Evolutionary conservation across 2,113 vertebrate species (phyloP).

Genomic region (Syngnathoides biaculeatus): DNA sequence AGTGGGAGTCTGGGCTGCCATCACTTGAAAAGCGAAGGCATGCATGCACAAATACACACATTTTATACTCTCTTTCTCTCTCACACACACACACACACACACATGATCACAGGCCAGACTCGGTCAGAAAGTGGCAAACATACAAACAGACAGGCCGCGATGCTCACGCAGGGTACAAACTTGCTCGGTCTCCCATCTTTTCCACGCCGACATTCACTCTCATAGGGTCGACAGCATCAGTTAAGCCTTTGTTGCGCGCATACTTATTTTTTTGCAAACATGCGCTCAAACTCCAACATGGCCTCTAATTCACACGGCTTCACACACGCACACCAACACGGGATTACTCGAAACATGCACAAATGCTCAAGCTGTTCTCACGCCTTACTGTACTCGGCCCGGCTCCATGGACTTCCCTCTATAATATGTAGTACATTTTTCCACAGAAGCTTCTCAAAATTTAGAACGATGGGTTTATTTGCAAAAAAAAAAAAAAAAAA

Average conservation of each 20-base stretch:
- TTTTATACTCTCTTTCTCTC: conserved; percentile 30
- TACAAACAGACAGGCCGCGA: conserved; percentile 38
- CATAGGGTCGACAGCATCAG: conserved; percentile 1
- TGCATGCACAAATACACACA: conserved; percentile 33
- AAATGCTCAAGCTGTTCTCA: conserved; percentile 12
- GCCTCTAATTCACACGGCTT: conserved; percentile 3
- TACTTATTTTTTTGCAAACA: conserved; percentile 39
- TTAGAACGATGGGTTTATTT: not conserved
- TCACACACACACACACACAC: conserved; percentile 23
- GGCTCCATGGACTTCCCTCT: not conserved
- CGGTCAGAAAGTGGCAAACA: conserved; percentile 48
- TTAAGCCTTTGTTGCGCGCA: conserved; percentile 25
- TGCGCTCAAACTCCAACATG: conserved; percentile 13
- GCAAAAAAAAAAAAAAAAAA: too few species aligned
- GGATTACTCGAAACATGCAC: conserved; percentile 40
- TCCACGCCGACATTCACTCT: conserved; percentile 8
- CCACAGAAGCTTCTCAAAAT: not conserved
- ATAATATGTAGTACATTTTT: not conserved
- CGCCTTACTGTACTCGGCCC: not conserved
- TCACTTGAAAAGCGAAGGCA: conserved; percentile 44
- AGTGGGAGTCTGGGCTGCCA: conserved; percentile 62
- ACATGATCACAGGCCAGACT: conserved; percentile 36
- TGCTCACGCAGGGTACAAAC: conserved; percentile 22
- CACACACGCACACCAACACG: conserved; percentile 15
- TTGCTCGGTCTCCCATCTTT: conserved; percentile 6